These are phyloP conservation scores for Diadema setosum DNA, from an alignment of 35 echinoderm and acorn worm species.

Conservation along the genomic window DNA sequence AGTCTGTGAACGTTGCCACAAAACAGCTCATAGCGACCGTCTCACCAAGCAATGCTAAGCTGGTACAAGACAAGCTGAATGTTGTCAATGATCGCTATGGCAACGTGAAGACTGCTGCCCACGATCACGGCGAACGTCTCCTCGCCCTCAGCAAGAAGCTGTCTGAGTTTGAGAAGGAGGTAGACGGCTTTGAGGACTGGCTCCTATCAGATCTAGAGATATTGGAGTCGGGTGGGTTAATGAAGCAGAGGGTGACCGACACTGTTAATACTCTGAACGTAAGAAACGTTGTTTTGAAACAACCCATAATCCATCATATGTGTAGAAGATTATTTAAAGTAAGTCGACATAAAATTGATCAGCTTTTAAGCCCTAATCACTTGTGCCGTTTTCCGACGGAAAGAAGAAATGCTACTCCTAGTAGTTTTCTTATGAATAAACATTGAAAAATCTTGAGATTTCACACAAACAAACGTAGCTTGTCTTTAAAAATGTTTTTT, in stretches of 20 bases:
- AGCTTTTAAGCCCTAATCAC: too few species aligned
- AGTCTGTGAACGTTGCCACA: conserved; percentile 60
- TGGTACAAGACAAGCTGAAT: conserved; percentile 63
- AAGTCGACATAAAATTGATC: too few species aligned
- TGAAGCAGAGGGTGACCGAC: conserved; percentile 41
- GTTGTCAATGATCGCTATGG: conserved; percentile 59
- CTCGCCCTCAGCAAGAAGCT: conserved; percentile 49
- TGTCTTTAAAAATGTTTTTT: too few species aligned
- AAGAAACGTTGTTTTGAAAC: too few species aligned
- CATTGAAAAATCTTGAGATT: too few species aligned
- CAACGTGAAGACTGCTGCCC: conserved; percentile 19
- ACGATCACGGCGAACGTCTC: conserved; percentile 54
- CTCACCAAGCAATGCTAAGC: conserved; percentile 21
- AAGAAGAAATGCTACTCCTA: too few species aligned
- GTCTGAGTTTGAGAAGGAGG: conserved; percentile 59
- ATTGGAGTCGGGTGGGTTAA: conserved; percentile 70
- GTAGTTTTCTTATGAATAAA: too few species aligned
- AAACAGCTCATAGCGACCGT: conserved; percentile 51
- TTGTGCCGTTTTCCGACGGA: too few species aligned
- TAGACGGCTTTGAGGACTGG: conserved; percentile 85
- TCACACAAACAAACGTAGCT: too few species aligned
- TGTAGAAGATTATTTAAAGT: too few species aligned
- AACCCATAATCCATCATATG: too few species aligned
- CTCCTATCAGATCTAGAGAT: conserved; percentile 73
- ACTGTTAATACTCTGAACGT: conserved; percentile 18